Conservation (phyloP, 2,888 invertebrate species). For the Caenorhabditis uteleia region DNA sequence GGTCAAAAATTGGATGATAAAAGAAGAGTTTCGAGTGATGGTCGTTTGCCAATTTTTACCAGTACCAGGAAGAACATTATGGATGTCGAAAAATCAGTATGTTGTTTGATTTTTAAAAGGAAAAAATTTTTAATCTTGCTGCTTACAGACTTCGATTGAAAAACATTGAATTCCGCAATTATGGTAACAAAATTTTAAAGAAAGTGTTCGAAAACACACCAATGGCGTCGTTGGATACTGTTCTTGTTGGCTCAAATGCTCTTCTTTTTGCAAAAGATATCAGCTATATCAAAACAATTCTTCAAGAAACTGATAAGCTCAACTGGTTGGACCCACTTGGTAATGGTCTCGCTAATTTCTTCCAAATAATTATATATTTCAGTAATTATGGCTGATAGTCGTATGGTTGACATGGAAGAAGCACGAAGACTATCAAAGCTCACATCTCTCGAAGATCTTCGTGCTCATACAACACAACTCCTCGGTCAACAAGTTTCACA, state of each 20-base stretch:
- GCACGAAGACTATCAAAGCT: conserved; percentile 49
- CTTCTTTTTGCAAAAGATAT: conserved; percentile 60
- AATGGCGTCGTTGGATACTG: conserved; percentile 48
- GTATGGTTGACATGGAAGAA: conserved; percentile 55
- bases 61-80: conserved; percentile 57
- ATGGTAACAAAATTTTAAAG: conserved; percentile 58
- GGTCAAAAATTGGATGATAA: conserved; percentile 58
- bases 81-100: conserved; percentile 62
- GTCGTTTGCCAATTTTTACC: conserved; percentile 64
- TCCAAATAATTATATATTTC: conserved; percentile 12
- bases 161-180: conserved; percentile 59
- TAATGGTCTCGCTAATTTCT: conserved; percentile 3
- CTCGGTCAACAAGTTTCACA: conserved; percentile 44
- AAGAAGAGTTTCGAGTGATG: conserved; percentile 60
- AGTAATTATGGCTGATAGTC: conserved; percentile 53
- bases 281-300: conserved; percentile 48
- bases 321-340: conserved; percentile 62
- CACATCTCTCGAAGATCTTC: conserved; percentile 50
- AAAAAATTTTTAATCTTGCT: not conserved
- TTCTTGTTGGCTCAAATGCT: conserved; percentile 49
- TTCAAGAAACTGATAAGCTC: conserved; percentile 55
- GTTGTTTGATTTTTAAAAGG: conserved; percentile 6
- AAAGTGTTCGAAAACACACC: conserved; percentile 63
- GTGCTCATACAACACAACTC: conserved; percentile 48
- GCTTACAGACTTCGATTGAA: conserved; percentile 57